These are phyloP conservation scores for Athalia circularis DNA, from an alignment of 2,888 invertebrate genomes.

Conservation along the genomic window DNA sequence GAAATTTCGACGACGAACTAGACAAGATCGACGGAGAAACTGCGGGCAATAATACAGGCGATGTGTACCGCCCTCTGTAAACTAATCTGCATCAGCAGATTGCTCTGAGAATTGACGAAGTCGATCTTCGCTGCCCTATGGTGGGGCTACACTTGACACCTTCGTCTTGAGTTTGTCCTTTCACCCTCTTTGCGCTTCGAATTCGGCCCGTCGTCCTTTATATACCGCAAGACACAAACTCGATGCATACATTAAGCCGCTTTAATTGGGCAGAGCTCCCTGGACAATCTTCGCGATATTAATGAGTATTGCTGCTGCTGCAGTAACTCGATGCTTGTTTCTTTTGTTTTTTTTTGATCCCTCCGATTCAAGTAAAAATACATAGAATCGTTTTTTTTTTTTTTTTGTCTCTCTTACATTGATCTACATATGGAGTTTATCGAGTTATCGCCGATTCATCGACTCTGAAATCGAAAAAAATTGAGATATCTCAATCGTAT, in stretches of 20 bases:
- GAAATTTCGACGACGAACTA: background rate
- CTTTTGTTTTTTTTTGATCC: background rate
- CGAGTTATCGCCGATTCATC: no score
- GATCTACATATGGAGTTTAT: no score
- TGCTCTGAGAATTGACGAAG: constrained; percentile 73
- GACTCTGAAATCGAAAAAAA: no score
- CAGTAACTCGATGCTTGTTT: no score
- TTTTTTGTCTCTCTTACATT: no score
- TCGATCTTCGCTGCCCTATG: constrained; percentile 59
- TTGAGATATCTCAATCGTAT: background rate
- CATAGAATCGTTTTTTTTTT: no score
- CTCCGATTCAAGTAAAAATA: background rate
- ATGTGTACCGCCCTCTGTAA: constrained; percentile 8
- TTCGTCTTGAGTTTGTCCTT: constrained; percentile 64
- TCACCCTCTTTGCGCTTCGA: constrained; percentile 29
- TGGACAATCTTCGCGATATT: constrained; percentile 54
- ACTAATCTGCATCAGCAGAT: constrained; percentile 74
- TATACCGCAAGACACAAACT: constrained; percentile 67
- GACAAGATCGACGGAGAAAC: constrained; percentile 20
- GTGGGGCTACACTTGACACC: constrained; percentile 61
- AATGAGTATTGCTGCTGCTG: constrained; percentile 34
- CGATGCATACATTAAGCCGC: constrained; percentile 72
- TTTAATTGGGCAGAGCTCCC: constrained; percentile 68
- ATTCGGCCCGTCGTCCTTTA: constrained; percentile 54
- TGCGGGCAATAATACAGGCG: constrained; percentile 11